Percentiles rank a stretch among this genome's conserved stretches.
phyloP scores from a whole-genome alignment of 1,140 invertebrate species.

The Arctopsyche grandis region DNA sequence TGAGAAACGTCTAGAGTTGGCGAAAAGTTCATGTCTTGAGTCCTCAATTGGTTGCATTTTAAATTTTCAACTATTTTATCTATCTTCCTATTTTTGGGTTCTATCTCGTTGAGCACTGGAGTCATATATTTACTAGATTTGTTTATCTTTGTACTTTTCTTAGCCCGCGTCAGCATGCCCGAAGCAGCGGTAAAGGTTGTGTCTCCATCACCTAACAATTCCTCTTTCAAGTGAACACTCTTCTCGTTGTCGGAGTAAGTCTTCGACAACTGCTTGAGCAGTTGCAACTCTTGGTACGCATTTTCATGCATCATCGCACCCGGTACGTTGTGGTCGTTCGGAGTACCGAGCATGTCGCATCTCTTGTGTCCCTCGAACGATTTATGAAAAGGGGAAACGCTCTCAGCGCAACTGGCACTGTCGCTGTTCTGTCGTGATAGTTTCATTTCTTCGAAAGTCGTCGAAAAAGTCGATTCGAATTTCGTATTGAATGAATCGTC shows the following conservation, averaged over 20 bases:
- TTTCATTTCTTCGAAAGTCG: constrained; percentile 47
- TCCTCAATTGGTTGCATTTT: constrained; percentile 50
- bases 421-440: constrained; percentile 52
- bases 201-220: constrained; percentile 46
- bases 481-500: constrained; percentile 50
- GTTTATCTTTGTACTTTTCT: constrained; percentile 41
- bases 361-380: constrained; percentile 45
- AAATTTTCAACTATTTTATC: constrained; percentile 53
- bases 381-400: constrained; percentile 49
- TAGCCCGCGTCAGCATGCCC: not conserved
- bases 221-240: constrained; percentile 41
- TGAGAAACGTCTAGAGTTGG: not conserved
- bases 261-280: constrained; percentile 44
- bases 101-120: constrained; percentile 50
- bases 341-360: not conserved
- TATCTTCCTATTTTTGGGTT: constrained; percentile 53
- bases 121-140: constrained; percentile 48
- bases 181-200: constrained; percentile 19
- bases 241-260: constrained; percentile 38
- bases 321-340: constrained; percentile 29
- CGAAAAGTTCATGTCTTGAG: constrained; percentile 32
- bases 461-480: constrained; percentile 48
- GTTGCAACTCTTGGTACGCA: constrained; percentile 47
- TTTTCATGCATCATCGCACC: constrained; percentile 39
- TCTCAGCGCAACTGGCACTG: constrained; percentile 48